phyloP scores from a whole-genome alignment of 2,797 vertebrate species.

The Dromococcyx pavoninus region DNA sequence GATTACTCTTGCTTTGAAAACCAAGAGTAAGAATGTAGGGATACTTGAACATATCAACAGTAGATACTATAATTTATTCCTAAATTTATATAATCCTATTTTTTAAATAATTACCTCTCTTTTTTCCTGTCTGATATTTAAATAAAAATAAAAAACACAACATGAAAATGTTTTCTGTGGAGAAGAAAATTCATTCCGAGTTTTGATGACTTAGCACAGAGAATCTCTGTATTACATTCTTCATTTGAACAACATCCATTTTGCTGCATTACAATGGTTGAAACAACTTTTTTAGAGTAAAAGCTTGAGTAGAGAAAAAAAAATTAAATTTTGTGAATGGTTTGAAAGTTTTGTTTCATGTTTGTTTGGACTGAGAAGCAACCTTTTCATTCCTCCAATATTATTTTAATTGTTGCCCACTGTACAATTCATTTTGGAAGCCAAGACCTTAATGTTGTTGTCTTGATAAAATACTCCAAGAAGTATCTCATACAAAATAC shows the following conservation, averaged over 20 bases:
- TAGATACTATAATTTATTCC: constrained; percentile 24
- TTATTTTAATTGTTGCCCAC: neutral
- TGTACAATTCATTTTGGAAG: neutral
- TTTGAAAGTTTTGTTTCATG: neutral
- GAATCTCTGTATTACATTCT: neutral
- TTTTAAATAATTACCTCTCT: neutral
- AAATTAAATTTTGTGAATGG: neutral
- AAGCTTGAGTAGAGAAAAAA: neutral
- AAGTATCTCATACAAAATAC: neutral
- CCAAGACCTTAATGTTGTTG: neutral
- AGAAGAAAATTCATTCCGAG: neutral
- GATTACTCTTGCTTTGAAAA: constrained; percentile 46
- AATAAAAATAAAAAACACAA: neutral
- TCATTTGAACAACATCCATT: constrained; percentile 47
- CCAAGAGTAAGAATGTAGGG: neutral
- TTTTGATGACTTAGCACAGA: constrained; percentile 13
- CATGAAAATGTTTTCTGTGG: neutral
- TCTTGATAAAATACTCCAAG: neutral
- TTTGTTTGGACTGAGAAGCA: neutral
- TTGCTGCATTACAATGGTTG: constrained; percentile 1
- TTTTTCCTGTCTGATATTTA: neutral
- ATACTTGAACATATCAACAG: constrained; percentile 17
- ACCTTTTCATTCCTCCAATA: neutral
- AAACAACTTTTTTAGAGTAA: neutral
- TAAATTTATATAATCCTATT: neutral